Percentiles rank a stretch among this genome's conserved stretches.
These are phyloP conservation scores for Adrianichthys oophorus DNA, from an alignment of 2,797 vertebrate species.

Conservation along the genomic window DNA sequence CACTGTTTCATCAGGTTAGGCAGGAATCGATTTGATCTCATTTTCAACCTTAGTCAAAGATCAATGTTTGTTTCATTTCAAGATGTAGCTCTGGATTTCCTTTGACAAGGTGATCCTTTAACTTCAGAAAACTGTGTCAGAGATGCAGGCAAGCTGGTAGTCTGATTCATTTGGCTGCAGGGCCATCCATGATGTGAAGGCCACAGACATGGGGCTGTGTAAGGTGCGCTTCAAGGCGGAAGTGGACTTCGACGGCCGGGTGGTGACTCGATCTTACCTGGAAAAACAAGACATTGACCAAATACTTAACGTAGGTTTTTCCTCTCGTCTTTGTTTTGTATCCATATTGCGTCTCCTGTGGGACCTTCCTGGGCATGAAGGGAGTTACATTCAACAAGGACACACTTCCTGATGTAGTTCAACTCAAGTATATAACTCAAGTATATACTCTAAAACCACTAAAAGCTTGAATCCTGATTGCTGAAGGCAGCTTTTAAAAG, in stretches of 20 bases:
- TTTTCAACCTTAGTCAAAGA: no score
- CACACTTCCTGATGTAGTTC: no score
- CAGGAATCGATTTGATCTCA: no score
- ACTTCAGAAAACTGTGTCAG: background rate
- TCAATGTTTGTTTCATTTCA: no score
- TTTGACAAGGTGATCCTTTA: background rate
- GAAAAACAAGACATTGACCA: constrained; percentile 99
- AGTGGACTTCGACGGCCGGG: constrained; percentile 97
- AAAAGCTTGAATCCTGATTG: no score
- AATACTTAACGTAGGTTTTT: constrained; percentile 85
- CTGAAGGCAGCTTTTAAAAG: no score
- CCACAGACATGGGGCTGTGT: constrained; percentile 95
- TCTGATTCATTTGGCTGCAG: constrained; percentile 67
- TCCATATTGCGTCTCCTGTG: background rate
- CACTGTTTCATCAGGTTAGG: no score
- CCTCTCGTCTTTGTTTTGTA: background rate
- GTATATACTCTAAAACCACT: no score
- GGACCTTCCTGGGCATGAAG: background rate
- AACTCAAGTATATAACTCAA: no score
- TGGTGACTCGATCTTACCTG: constrained; percentile 96
- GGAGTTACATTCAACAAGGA: background rate
- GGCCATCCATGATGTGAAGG: constrained; percentile 98
- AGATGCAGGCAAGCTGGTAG: no score
- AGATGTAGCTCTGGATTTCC: no score
- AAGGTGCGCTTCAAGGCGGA: constrained; percentile 99